Conservation (phyloP, 2,888 invertebrate genomes). For the Cataglyphis altisquamis region DNA sequence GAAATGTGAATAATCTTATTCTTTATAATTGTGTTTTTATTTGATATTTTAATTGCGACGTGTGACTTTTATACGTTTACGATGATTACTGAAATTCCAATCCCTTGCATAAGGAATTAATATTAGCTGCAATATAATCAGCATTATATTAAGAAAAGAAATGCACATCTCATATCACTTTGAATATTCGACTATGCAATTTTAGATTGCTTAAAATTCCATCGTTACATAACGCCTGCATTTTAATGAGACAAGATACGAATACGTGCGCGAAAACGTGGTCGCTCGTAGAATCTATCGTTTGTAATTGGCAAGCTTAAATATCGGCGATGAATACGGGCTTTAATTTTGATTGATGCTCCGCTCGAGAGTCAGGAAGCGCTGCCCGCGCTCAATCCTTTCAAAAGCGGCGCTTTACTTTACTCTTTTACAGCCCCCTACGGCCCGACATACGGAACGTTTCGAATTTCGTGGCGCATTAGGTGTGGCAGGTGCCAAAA, state of each 20-base stretch:
- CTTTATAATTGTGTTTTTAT: background rate
- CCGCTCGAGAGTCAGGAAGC: constrained; percentile 55
- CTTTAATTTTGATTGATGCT: constrained; percentile 75
- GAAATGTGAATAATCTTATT: background rate
- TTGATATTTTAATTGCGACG: background rate
- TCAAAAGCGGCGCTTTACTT: constrained; percentile 39
- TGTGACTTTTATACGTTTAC: background rate
- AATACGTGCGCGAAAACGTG: constrained; percentile 4
- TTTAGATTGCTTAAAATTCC: constrained; percentile 17
- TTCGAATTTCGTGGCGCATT: constrained; percentile 42
- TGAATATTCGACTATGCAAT: background rate
- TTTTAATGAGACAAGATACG: background rate
- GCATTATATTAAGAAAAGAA: background rate
- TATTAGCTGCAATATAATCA: constrained; percentile 6
- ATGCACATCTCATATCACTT: background rate
- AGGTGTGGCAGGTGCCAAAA: constrained; percentile 51
- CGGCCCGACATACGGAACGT: constrained; percentile 17
- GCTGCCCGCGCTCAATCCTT: constrained; percentile 36
- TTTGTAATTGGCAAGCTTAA: constrained; percentile 58
- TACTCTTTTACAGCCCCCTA: constrained; percentile 45
- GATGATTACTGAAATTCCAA: background rate
- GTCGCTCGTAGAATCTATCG: constrained; percentile 53
- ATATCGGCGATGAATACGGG: constrained; percentile 65
- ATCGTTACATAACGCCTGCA: background rate
- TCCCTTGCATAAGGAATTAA: background rate